Conservation (phyloP, 2,113 vertebrate genomes). For the Tupaia tana region DNA sequence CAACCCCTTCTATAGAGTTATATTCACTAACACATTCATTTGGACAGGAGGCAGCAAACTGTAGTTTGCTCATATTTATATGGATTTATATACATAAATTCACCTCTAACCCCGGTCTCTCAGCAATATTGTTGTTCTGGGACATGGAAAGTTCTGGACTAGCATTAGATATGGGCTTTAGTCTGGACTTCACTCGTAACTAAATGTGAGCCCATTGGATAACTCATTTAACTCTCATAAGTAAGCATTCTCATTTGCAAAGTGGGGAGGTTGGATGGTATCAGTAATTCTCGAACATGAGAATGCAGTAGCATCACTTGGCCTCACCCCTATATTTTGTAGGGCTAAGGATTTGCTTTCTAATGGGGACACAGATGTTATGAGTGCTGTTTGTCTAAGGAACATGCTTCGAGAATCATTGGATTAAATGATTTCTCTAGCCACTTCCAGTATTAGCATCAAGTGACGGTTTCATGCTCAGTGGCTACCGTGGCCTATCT, state of each 20-base stretch:
- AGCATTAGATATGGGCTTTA: neutral
- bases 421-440: neutral
- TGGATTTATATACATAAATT: too few relatives aligned
- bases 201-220: neutral
- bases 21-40: neutral
- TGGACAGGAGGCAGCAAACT: neutral
- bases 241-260: neutral
- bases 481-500: neutral
- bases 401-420: neutral
- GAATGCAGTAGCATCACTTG: neutral
- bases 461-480: neutral
- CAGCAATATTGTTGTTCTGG: neutral
- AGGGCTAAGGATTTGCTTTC: neutral
- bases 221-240: neutral
- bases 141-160: neutral
- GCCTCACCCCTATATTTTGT: neutral
- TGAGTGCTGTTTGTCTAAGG: too few relatives aligned
- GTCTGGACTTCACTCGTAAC: neutral
- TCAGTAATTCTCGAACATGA: neutral
- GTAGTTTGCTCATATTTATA: too few relatives aligned
- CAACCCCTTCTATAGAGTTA: neutral
- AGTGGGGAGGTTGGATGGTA: neutral
- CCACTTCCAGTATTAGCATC: neutral
- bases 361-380: neutral
- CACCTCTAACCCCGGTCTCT: too few relatives aligned